A percentile compares a stretch with the other conserved stretches of the same genome.
These are phyloP conservation scores for Hyles euphorbiae DNA, from an alignment of 1,140 invertebrate species.

Conservation along the genomic window DNA sequence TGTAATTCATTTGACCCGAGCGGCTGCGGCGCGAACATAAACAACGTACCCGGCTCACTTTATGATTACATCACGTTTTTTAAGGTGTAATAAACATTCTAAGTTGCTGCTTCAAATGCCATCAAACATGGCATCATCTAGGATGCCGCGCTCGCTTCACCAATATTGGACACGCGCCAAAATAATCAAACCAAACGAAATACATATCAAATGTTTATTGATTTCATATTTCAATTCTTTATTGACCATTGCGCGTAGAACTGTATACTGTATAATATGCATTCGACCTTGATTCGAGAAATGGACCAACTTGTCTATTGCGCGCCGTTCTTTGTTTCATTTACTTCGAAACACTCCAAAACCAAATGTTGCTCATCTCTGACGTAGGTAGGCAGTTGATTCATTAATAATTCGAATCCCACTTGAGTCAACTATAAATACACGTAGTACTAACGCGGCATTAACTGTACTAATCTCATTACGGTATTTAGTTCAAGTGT, in stretches of 20 bases:
- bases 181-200: conserved; percentile 53
- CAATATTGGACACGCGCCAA: conserved; percentile 51
- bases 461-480: conserved; percentile 13
- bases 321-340: background rate
- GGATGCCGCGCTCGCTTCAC: conserved; percentile 8
- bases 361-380: background rate
- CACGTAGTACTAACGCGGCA: background rate
- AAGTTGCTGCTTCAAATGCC: conserved; percentile 3
- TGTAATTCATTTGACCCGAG: too few relatives aligned
- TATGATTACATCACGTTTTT: too few relatives aligned
- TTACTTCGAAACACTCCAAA: background rate
- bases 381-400: conserved; percentile 2
- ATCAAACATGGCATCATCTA: conserved; percentile 1
- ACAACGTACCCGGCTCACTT: too few relatives aligned
- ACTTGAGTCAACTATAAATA: conserved; percentile 10
- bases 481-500: conserved; percentile 18
- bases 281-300: conserved; percentile 31
- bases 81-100: too few relatives aligned
- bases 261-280: conserved; percentile 7
- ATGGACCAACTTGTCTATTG: conserved; percentile 5
- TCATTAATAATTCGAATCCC: conserved; percentile 4
- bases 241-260: conserved; percentile 31
- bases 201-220: conserved; percentile 38
- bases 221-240: conserved; percentile 42
- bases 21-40: too few relatives aligned